Conservation (phyloP, 2,113 vertebrate genomes). For the Halichoerus grypus region DNA sequence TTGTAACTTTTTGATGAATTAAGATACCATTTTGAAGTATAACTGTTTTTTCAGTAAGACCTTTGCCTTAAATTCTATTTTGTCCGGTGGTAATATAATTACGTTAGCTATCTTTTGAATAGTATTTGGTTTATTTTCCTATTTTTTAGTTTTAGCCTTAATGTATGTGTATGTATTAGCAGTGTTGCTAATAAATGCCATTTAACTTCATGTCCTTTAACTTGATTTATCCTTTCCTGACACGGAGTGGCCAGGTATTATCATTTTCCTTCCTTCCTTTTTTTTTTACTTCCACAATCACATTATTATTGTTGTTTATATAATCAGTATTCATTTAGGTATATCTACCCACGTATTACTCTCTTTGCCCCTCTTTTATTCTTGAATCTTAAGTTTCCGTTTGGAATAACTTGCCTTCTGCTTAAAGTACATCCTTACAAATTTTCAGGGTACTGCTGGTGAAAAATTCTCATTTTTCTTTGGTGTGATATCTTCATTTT, state of each 20-base stretch:
- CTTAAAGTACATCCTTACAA: background rate
- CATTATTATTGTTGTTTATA: background rate
- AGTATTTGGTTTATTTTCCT: background rate
- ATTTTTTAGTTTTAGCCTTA: background rate
- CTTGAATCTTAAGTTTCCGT: background rate
- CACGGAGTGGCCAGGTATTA: background rate
- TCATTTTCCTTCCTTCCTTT: background rate
- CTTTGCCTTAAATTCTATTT: conserved; percentile 43
- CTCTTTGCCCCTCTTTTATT: background rate
- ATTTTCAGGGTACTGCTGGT: background rate
- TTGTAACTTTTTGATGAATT: conserved; percentile 3
- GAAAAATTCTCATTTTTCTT: background rate
- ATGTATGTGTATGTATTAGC: background rate
- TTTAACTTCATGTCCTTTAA: background rate
- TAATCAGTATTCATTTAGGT: background rate
- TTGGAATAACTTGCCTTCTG: background rate
- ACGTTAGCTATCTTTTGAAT: conserved; percentile 6
- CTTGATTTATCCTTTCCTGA: background rate
- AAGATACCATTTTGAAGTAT: conserved; percentile 1
- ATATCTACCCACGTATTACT: background rate
- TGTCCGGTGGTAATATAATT: background rate
- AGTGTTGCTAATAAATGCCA: background rate
- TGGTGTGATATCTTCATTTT: background rate
- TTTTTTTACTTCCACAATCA: background rate
- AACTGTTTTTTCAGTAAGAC: background rate